A percentile compares a stretch with the other conserved stretches of the same genome.
phyloP scores from a whole-genome alignment of 2,113 vertebrate genomes.

The Myrmecophaga tridactyla region DNA sequence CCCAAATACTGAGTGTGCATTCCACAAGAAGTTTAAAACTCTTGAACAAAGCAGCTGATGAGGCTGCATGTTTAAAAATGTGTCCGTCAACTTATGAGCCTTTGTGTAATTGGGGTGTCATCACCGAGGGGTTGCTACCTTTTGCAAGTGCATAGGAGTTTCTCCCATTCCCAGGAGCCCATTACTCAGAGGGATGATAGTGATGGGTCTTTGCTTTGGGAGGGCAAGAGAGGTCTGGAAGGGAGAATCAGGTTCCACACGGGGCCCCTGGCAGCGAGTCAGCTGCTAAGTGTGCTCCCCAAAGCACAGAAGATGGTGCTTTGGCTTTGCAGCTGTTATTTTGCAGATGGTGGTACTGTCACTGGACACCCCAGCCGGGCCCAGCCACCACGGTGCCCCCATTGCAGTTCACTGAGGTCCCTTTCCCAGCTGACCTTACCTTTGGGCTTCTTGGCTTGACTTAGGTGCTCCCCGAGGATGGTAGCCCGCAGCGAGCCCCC shows the following conservation, averaged over 20 bases:
- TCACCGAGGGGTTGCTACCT: slow-evolving; percentile 40
- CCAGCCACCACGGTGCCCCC: accelerated
- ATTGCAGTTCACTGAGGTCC: background rate
- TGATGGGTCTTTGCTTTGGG: background rate
- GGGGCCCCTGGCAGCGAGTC: background rate
- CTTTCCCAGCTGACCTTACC: background rate
- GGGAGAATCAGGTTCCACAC: accelerated
- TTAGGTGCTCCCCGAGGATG: background rate
- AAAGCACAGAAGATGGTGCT: background rate
- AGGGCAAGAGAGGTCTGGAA: background rate
- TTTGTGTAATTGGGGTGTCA: slow-evolving; percentile 43
- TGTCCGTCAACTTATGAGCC: slow-evolving; percentile 42
- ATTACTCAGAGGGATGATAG: background rate
- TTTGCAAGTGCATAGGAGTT: slow-evolving; percentile 40
- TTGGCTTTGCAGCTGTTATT: background rate
- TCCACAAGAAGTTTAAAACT: slow-evolving; percentile 45
- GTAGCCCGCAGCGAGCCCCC: background rate
- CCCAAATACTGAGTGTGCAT: slow-evolving; percentile 60
- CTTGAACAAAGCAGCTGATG: slow-evolving; percentile 61
- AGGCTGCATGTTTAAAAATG: slow-evolving; percentile 55
- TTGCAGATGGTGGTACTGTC: background rate
- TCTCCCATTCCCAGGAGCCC: slow-evolving; percentile 25
- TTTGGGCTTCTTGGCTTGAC: background rate
- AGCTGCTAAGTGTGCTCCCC: accelerated
- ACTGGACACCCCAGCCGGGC: background rate